A percentile compares a stretch with the other conserved stretches of the same genome.
Evolutionary conservation across 2,888 invertebrate species (phyloP).

Genomic region (Masnerella sp.): DNA sequence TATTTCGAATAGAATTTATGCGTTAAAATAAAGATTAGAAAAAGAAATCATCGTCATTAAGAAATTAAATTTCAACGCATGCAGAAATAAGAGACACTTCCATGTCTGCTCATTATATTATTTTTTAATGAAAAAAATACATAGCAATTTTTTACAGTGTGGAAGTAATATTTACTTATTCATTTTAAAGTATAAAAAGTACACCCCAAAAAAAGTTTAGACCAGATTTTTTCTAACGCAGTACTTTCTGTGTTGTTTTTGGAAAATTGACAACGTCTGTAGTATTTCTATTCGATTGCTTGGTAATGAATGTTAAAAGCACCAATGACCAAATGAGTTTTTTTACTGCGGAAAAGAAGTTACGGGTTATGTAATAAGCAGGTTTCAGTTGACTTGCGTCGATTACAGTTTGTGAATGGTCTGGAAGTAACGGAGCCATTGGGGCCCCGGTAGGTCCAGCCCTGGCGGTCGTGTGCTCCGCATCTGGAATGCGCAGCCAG

Average conservation of each 20-base stretch:
- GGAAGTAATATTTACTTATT: neutral
- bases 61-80: no score
- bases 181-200: neutral
- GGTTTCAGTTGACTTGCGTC: conserved; percentile 9
- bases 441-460: conserved; percentile 48
- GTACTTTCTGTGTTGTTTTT: no score
- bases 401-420: conserved; percentile 2
- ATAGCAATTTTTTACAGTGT: neutral
- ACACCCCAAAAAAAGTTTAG: neutral
- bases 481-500: conserved; percentile 58
- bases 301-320: no score
- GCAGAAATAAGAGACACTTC: no score
- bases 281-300: no score
- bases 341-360: conserved; percentile 2
- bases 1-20: no score
- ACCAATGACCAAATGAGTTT: neutral
- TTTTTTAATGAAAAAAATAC: no score
- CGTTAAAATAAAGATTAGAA: no score
- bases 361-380: conserved; percentile 4
- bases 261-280: no score
- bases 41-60: no score
- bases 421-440: neutral
- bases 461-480: conserved; percentile 20
- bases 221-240: no score
- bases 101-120: no score